Conservation (phyloP, 1,140 invertebrate species). For the Penaeus indicus region DNA sequence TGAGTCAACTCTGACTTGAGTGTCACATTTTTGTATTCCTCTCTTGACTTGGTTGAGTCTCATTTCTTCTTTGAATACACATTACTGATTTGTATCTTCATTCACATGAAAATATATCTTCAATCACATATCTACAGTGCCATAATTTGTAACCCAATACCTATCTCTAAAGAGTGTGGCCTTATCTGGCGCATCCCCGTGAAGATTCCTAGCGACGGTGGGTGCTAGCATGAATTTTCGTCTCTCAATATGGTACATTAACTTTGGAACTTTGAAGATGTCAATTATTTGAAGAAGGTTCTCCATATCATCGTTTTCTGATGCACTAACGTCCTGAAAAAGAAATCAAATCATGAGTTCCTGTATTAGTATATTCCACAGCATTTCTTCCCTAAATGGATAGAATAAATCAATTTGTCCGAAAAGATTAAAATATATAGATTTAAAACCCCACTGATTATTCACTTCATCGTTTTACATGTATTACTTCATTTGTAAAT, state of each 20-base stretch:
- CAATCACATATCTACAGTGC: not conserved
- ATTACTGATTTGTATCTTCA: too few relatives aligned
- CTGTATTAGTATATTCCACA: not conserved
- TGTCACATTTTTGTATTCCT: too few relatives aligned
- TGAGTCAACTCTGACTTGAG: too few relatives aligned
- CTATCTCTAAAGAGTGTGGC: constrained; percentile 80
- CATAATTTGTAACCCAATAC: constrained; percentile 66
- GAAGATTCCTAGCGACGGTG: constrained; percentile 73
- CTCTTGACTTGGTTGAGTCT: too few relatives aligned
- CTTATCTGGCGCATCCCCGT: constrained; percentile 80
- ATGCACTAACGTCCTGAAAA: constrained; percentile 78
- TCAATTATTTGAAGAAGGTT: constrained; percentile 85
- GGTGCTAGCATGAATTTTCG: constrained; percentile 82
- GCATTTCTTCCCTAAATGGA: too few relatives aligned
- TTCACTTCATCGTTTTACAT: too few relatives aligned
- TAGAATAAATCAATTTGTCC: too few relatives aligned
- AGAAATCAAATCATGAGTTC: constrained; percentile 5
- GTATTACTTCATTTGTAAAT: not conserved
- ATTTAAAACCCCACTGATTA: too few relatives aligned
- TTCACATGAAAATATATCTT: too few relatives aligned
- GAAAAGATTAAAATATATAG: too few relatives aligned
- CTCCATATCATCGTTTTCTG: constrained; percentile 81
- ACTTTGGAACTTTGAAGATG: constrained; percentile 84
- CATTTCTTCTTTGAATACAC: too few relatives aligned
- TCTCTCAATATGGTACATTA: constrained; percentile 80